Base-by-base conservation (phyloP, 2,888 invertebrate genomes). In the Chrysodeixis includens region DNA sequence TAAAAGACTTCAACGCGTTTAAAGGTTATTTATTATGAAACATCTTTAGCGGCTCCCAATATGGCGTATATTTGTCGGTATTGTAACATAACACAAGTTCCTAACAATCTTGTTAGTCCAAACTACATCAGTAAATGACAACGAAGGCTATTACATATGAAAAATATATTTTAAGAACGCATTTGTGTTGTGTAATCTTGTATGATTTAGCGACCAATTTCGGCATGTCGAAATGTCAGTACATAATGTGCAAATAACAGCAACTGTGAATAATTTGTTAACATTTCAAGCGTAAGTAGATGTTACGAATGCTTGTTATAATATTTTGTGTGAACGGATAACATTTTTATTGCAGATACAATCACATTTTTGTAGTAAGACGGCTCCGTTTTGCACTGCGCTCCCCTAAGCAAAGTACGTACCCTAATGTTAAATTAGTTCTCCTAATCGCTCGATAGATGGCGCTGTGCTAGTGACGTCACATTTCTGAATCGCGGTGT, bases 131-230 rank as follows among this genome's bases (percentile, higher is more conserved):
- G 16, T 32, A 35, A 40, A 26, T 12, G 49, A 52, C 58, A 30
- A 16, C 30, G 5, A 30, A 6, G 53, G 30, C 3, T 20, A n/a
- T 40, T 16, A 16, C n/a, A n/a, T n/a, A 5, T n/a, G 56, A 54
- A 72, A 74, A n/a, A 40, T n/a, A 67, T 67, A 53, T n/a, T 20
- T 44, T 20, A 69, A 51, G 56, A 22, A 16, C 40, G 51, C 59
- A 22, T n/a, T n/a, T n/a, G n/a, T n/a, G 16, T 1, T 12, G 14
- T 44, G 16, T 74, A 46, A 58, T 20, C 62, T 56, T 66, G 74
- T 66, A 44, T 55, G 64, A 74, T 64, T 63, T 74, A 64, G 60
- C 66, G 70, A 56, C 63, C 61, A 68, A 66, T 68, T 77, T 66
- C 56, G 59, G 49, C 8, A 32, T 66, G 51, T 62, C 26, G 74